A percentile compares a stretch with the other conserved stretches of the same genome.
Conservation (phyloP, 2,797 vertebrate species). For the Podargus strigoides region DNA sequence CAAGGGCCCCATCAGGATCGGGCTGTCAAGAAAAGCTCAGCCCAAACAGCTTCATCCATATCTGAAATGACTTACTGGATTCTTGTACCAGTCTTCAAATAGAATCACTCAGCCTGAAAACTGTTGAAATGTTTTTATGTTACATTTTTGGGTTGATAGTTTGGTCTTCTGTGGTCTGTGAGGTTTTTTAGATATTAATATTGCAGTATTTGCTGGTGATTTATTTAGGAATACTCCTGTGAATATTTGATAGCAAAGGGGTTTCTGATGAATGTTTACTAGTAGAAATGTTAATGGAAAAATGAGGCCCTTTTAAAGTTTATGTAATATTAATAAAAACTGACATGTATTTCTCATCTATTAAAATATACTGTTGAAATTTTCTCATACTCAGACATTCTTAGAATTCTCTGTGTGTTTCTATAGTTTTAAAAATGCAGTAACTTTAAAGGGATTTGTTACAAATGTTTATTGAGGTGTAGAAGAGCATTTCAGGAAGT, state of each 20-base stretch:
- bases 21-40: constrained; percentile 86
- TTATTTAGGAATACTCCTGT: constrained; percentile 34
- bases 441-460: background rate
- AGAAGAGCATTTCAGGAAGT: background rate
- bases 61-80: constrained; percentile 66
- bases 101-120: background rate
- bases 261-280: constrained; percentile 34
- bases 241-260: constrained; percentile 29
- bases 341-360: constrained; percentile 19
- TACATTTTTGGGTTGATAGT: background rate
- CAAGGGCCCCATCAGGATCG: constrained; percentile 84
- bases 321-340: constrained; percentile 56
- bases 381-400: background rate
- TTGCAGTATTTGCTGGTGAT: constrained; percentile 11
- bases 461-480: background rate
- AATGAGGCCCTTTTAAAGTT: constrained; percentile 33
- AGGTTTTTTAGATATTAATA: background rate
- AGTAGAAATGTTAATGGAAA: constrained; percentile 19
- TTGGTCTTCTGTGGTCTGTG: constrained; percentile 14
- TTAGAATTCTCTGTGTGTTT: background rate
- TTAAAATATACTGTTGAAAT: constrained; percentile 24
- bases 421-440: background rate
- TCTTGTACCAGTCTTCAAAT: background rate
- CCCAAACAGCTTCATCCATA: constrained; percentile 86
- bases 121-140: constrained; percentile 18